These are phyloP conservation scores for Charaxes varanes DNA, from an alignment of 1,140 invertebrate genomes.

Conservation along the genomic window DNA sequence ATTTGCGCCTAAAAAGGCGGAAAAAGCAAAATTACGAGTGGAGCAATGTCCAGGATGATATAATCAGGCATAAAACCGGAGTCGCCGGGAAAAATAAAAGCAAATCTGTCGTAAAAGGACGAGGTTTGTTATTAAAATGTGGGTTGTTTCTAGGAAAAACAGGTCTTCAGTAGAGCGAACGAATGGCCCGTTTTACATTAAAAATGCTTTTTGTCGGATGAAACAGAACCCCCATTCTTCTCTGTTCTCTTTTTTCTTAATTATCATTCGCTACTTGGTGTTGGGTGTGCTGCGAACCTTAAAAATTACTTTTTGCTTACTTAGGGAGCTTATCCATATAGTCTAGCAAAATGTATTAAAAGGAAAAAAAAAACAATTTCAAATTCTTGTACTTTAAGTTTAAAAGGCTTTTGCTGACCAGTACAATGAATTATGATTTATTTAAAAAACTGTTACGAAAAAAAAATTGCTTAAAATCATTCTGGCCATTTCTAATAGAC, in stretches of 20 bases:
- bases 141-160: constrained; percentile 15
- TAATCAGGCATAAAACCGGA: constrained; percentile 22
- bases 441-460: too few species aligned
- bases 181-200: constrained; percentile 10
- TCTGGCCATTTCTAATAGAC: too few species aligned
- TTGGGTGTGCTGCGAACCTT: not conserved
- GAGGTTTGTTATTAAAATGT: constrained; percentile 26
- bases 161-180: constrained; percentile 1
- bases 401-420: too few species aligned
- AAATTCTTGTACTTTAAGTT: too few species aligned
- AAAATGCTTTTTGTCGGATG: constrained; percentile 8
- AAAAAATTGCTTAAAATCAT: too few species aligned
- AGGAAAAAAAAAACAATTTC: too few species aligned
- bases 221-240: constrained; percentile 4
- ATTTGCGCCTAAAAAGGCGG: constrained; percentile 13
- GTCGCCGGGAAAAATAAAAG: constrained; percentile 19
- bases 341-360: too few species aligned
- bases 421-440: too few species aligned
- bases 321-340: too few species aligned
- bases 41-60: constrained; percentile 18
- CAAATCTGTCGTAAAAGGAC: constrained; percentile 24
- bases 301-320: not conserved
- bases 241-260: not conserved
- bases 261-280: not conserved
- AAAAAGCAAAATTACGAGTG: constrained; percentile 17